A percentile compares a stretch with the other conserved stretches of the same genome.
These are phyloP conservation scores for Chloroceryle amazona DNA, from an alignment of 2,797 vertebrate species.

Conservation along the genomic window DNA sequence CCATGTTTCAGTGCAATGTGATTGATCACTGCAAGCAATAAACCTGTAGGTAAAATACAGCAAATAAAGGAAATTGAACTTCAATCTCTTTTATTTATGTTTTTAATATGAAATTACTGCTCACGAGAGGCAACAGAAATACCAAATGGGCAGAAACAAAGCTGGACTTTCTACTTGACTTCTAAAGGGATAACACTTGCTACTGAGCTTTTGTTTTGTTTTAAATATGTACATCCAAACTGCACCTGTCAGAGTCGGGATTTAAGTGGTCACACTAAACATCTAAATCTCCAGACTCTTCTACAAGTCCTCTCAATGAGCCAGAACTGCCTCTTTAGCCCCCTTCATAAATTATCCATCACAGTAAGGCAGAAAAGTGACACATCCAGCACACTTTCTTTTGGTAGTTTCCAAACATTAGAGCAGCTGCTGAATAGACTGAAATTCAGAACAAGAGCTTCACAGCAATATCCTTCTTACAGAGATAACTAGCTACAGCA, in stretches of 20 bases:
- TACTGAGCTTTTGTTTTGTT: neutral
- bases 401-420: neutral
- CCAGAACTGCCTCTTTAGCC: neutral
- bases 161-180: neutral
- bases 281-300: neutral
- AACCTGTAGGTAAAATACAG: neutral
- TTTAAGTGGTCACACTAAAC: neutral
- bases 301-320: neutral
- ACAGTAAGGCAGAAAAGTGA: neutral
- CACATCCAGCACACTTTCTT: neutral
- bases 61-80: neutral
- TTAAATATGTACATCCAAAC: neutral
- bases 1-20: neutral
- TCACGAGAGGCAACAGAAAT: neutral
- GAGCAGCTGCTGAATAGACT: neutral
- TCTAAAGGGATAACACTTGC: neutral
- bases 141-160: neutral
- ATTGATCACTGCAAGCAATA: neutral
- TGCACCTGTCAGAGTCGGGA: neutral
- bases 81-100: neutral
- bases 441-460: neutral
- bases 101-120: slow-evolving; percentile 2
- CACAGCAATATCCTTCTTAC: neutral
- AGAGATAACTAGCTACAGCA: neutral
- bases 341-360: neutral